Conservation (phyloP, 2,888 invertebrate genomes). For the Scelioninae gen. 2 region DNA sequence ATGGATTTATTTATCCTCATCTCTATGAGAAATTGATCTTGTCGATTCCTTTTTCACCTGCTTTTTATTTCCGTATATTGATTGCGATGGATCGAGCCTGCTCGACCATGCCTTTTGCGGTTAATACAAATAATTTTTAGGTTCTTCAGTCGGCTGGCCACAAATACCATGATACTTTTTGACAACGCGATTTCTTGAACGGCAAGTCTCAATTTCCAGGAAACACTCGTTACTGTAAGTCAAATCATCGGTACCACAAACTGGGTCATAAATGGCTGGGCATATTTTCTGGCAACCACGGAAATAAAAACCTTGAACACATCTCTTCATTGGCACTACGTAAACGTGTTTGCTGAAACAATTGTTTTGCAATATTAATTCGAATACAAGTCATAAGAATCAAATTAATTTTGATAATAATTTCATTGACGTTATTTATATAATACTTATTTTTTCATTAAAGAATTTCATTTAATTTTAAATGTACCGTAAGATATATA, state of each 20-base stretch:
- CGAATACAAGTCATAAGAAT: too few relatives aligned
- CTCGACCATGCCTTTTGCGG: slow-evolving; percentile 42
- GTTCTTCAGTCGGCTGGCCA: slow-evolving; percentile 88
- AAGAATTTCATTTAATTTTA: too few relatives aligned
- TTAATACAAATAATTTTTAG: slow-evolving; percentile 90
- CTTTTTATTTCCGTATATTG: neutral
- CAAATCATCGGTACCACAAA: slow-evolving; percentile 94
- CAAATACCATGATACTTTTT: slow-evolving; percentile 90
- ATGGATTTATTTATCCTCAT: neutral
- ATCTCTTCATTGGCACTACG: slow-evolving; percentile 92
- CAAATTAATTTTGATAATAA: too few relatives aligned
- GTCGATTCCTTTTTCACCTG: neutral
- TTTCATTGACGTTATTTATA: too few relatives aligned
- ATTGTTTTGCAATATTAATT: too few relatives aligned
- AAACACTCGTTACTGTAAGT: slow-evolving; percentile 96
- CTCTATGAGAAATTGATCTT: neutral
- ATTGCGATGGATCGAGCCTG: slow-evolving; percentile 47
- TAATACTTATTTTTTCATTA: too few relatives aligned
- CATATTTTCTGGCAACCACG: slow-evolving; percentile 92
- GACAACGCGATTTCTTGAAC: slow-evolving; percentile 86
- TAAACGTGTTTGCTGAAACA: slow-evolving; percentile 87
- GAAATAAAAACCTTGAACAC: slow-evolving; percentile 89
- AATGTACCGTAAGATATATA: too few relatives aligned
- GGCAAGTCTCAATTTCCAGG: slow-evolving; percentile 92
- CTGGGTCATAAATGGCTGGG: slow-evolving; percentile 90